Base-by-base conservation (phyloP, 2,797 vertebrate species). In the Geotrypetes seraphini region DNA sequence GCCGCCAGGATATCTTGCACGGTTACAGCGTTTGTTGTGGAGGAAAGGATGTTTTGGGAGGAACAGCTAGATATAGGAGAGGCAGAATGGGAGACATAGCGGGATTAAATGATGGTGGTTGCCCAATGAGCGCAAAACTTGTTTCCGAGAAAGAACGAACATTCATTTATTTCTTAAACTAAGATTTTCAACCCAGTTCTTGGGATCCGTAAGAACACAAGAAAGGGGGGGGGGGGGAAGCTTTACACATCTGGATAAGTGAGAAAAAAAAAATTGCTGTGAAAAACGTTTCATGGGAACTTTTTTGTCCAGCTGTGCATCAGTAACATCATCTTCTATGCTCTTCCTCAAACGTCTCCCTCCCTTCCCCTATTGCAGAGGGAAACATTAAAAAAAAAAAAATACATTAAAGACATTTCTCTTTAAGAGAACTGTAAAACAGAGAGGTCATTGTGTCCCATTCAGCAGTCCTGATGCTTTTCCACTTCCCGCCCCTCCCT, bases 1-100 rank as follows among this genome's bases (percentile, higher is more conserved):
- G 62, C 61, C 54, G 65, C 53, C 62, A 69, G 72, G 81, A 51
- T 73, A 71, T 59, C 68, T 77, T 77, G 60, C 57, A 53, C 15
- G 12, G 43, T 71, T 62, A 71, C 61, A 63, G 57, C 40, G 58
- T 27, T 38, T 31, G 47, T n/a, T n/a, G n/a, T n/a, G 53, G 50
- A 26, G 15, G 23, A 17, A 41, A 14, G 18, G 28, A 36, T 21
- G 11, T n/a, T n/a, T n/a, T n/a, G n/a, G n/a, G n/a, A n/a, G n/a
- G n/a, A n/a, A n/a, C n/a, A n/a, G n/a, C n/a, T n/a, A n/a, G n/a
- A n/a, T n/a, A n/a, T n/a, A n/a, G n/a, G n/a, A n/a, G n/a, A n/a
- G n/a, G n/a, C n/a, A n/a, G n/a, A n/a, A n/a, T n/a, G n/a, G n/a
- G n/a, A n/a, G n/a, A n/a, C n/a, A n/a, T n/a, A n/a, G n/a, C n/a